Evolutionary conservation across 2,888 invertebrate species (phyloP).

Genomic region (Epirrhoe alternata): DNA sequence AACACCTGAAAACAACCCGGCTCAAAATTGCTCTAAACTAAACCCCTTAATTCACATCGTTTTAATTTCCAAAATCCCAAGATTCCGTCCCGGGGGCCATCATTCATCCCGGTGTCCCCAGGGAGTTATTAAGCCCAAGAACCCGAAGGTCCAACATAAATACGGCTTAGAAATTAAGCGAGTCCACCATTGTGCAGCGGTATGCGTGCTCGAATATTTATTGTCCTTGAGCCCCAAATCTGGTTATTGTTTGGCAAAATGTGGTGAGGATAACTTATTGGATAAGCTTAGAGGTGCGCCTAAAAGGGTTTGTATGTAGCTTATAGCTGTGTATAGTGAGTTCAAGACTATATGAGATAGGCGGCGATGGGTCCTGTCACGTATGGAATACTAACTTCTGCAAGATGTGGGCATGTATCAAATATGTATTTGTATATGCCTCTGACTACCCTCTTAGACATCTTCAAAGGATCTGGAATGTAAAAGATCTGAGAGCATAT

Average conservation of each 20-base stretch:
- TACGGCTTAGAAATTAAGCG: constrained; percentile 55
- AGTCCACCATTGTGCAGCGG: constrained; percentile 39
- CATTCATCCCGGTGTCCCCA: constrained; percentile 47
- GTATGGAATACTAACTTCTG: too few relatives aligned
- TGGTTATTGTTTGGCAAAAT: constrained; percentile 39
- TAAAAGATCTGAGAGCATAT: too few relatives aligned
- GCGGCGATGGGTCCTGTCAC: too few relatives aligned
- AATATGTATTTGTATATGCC: too few relatives aligned
- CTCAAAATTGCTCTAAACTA: constrained; percentile 6
- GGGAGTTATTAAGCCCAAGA: constrained; percentile 58
- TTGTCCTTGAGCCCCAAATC: constrained; percentile 35
- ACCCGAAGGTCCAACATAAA: constrained; percentile 52
- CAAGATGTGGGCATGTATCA: too few relatives aligned
- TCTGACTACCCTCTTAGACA: too few relatives aligned
- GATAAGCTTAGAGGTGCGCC: constrained; percentile 7
- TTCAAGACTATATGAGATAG: too few relatives aligned
- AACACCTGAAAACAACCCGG: background rate
- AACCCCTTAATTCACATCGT: constrained; percentile 19
- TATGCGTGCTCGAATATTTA: constrained; percentile 40
- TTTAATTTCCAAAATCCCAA: constrained; percentile 32
- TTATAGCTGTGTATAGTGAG: background rate
- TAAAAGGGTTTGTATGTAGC: background rate
- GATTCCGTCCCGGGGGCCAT: constrained; percentile 39
- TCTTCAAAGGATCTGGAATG: too few relatives aligned
- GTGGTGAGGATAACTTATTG: constrained; percentile 26